These are phyloP conservation scores for Ceratina japonica DNA, from an alignment of 1,140 invertebrate genomes.

Conservation along the genomic window DNA sequence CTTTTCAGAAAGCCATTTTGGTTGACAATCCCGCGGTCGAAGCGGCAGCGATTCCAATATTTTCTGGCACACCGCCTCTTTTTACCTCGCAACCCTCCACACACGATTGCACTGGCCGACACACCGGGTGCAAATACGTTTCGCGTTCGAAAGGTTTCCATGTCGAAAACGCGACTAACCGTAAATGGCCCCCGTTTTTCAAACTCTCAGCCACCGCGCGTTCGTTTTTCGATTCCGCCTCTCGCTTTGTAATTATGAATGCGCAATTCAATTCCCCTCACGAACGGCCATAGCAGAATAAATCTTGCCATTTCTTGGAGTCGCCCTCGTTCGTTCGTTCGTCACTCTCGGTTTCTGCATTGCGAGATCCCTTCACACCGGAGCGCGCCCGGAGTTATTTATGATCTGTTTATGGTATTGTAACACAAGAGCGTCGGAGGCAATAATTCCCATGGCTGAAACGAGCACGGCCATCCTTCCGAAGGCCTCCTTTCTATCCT, in stretches of 20 bases:
- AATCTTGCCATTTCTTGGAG: conserved; percentile 20
- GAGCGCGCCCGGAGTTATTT: conserved; percentile 34
- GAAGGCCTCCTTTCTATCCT: not conserved
- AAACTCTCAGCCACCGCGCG: not conserved
- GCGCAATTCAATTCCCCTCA: no score
- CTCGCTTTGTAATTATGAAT: not conserved
- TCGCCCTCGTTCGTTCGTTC: conserved; percentile 31
- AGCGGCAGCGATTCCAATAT: not conserved
- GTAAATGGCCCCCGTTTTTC: not conserved
- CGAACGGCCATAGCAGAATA: not conserved
- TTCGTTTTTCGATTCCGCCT: not conserved
- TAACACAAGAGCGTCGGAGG: conserved; percentile 13
- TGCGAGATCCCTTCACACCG: conserved; percentile 3
- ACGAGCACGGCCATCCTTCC: not conserved
- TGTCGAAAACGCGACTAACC: conserved; percentile 1
- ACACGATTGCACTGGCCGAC: no score
- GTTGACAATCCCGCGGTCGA: not conserved
- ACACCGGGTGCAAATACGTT: not conserved
- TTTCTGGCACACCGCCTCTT: conserved; percentile 1
- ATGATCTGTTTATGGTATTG: conserved; percentile 39
- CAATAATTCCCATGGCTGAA: not conserved
- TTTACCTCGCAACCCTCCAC: not conserved
- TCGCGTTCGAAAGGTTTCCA: not conserved
- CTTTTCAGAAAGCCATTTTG: not conserved
- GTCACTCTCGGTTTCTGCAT: conserved; percentile 23